Percentiles rank a stretch among this genome's conserved stretches.
phyloP scores from a whole-genome alignment of 2,797 vertebrate genomes.

The Mormyrops boulengeri region DNA sequence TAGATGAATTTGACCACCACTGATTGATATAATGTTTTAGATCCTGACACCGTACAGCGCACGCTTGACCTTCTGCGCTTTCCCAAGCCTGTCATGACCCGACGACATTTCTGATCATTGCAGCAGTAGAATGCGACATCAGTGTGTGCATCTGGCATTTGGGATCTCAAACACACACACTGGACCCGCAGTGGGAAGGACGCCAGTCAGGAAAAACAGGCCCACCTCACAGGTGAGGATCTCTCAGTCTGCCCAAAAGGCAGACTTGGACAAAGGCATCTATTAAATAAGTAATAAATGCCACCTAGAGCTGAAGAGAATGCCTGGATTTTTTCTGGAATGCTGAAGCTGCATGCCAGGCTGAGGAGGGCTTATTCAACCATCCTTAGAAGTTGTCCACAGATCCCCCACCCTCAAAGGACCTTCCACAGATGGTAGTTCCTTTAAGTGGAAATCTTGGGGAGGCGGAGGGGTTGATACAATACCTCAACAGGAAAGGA shows the following conservation, averaged over 20 bases:
- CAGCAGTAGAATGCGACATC: background rate
- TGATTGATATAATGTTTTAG: background rate
- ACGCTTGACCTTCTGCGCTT: background rate
- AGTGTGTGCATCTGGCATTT: background rate
- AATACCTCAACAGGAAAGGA: background rate
- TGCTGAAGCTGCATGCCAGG: background rate
- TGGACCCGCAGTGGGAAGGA: background rate
- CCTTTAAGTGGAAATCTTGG: background rate
- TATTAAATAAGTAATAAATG: conserved; percentile 1
- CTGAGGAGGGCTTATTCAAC: background rate
- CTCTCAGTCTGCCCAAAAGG: background rate
- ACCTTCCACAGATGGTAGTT: background rate
- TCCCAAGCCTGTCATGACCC: background rate
- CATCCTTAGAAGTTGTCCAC: background rate
- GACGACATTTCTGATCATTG: background rate
- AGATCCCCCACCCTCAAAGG: background rate
- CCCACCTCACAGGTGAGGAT: background rate
- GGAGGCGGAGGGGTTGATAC: background rate
- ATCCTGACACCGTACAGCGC: background rate
- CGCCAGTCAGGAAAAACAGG: background rate
- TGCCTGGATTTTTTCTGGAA: background rate
- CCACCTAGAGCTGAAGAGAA: background rate
- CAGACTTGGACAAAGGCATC: background rate
- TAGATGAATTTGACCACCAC: background rate
- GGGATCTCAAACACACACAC: background rate